Evolutionary conservation across 2,113 vertebrate species (phyloP), one percentile per base, ranked within the genome.

Genomic region (Tiliqua scincoides): DNA sequence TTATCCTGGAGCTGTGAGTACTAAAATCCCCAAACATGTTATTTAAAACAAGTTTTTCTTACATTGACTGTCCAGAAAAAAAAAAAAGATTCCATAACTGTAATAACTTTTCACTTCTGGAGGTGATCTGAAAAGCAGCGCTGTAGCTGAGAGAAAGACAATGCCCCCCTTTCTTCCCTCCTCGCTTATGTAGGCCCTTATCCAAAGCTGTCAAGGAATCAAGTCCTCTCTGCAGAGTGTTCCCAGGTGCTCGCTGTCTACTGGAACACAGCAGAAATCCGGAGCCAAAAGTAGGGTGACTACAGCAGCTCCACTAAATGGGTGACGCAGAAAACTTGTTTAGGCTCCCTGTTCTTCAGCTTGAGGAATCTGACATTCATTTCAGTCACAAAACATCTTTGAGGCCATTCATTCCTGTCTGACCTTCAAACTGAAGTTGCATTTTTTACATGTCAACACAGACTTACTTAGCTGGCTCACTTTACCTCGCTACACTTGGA

Each of bases 151-250:
- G 81, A 65, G 88, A 88, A 79, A 85, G 84, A 91, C 63, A 92
- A n/a, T 85, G 37, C 68, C 71, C 86, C 63, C 84, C 72, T 93
- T 88, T 90, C 82, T 93, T 92, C 85, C 27, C n/a, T 92, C 74
- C 77, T 67, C 79, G 86, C 93, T 95, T 93, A 61, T 73, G 40
- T 86, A 89, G 94, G 93, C 87, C 88, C 78, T 25, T 81, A 85
- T 93, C 92, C 92, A 93, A 88, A 86, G 84, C 93, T 89, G 90
- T 93, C 91, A 92, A 93, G 87, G 88, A 92, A 92, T 90, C 77
- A 89, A 92, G 74, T 32, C 73, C 48, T 88, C 80, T 78, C 21
- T 77, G 73, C 27, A 88, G 88, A 94, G 86, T 65, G 86, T 88
- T 95, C 76, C 82, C 93, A 93, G 86, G 89, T 91, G 93, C 70